Conservation (phyloP, 2,113 vertebrate genomes). For the Phyllostomus discolor region DNA sequence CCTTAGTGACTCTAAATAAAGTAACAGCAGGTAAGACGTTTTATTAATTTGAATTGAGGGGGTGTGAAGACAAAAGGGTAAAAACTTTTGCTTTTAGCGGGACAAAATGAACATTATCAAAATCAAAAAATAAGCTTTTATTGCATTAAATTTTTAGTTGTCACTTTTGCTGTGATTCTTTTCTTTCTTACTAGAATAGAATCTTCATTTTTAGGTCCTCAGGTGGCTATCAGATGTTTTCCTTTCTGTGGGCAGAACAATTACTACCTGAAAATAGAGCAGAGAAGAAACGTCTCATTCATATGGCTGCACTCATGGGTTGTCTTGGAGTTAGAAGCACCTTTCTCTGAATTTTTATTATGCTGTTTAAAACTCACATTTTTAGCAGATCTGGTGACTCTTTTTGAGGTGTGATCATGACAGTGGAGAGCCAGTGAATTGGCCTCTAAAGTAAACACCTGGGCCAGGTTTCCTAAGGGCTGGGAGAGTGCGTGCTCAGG, state of each 20-base stretch:
- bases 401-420: neutral
- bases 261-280: neutral
- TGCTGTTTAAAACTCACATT: neutral
- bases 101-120: neutral
- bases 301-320: neutral
- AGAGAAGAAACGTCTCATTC: neutral
- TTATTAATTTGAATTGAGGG: neutral
- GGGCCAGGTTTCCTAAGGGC: neutral
- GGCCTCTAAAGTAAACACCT: neutral
- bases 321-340: neutral
- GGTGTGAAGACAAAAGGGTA: neutral
- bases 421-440: neutral
- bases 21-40: constrained; percentile 91
- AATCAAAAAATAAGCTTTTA: neutral
- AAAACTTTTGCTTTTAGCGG: neutral
- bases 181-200: neutral
- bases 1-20: constrained; percentile 96
- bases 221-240: neutral
- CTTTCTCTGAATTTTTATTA: neutral
- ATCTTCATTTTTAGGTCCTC: neutral
- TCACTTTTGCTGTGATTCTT: neutral
- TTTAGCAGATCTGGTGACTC: neutral
- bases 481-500: accelerated
- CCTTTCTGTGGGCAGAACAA: neutral
- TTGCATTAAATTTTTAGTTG: neutral